phyloP scores from a whole-genome alignment of 2,797 vertebrate genomes.

The Sphaeramia orbicularis region DNA sequence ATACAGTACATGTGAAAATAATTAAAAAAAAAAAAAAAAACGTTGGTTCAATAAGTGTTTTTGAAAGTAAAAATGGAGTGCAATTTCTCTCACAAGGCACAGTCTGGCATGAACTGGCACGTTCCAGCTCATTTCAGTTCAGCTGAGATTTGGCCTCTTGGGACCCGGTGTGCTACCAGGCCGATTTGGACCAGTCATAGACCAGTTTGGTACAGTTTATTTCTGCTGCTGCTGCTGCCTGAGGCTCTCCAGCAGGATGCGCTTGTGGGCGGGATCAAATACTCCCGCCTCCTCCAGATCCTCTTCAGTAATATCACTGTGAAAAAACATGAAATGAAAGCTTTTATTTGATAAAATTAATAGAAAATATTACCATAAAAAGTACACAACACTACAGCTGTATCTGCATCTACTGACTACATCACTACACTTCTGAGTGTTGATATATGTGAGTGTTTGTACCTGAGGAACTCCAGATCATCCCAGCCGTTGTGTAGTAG shows the following conservation, averaged over 20 bases:
- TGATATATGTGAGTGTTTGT: slow-evolving; percentile 8
- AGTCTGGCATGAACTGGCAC: slow-evolving; percentile 68
- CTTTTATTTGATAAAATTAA: no score
- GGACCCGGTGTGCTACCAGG: slow-evolving; percentile 25
- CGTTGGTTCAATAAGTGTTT: slow-evolving; percentile 51
- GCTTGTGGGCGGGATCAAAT: slow-evolving; percentile 91
- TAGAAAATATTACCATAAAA: no score
- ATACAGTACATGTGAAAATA: slow-evolving; percentile 65
- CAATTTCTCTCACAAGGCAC: slow-evolving; percentile 79
- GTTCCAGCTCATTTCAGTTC: slow-evolving; percentile 58
- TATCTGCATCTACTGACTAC: no score
- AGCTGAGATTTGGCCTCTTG: slow-evolving; percentile 53
- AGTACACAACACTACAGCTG: no score
- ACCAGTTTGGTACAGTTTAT: slow-evolving; percentile 55
- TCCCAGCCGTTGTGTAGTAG: slow-evolving; percentile 98
- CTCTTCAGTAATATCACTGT: slow-evolving; percentile 96
- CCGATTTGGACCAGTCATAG: slow-evolving; percentile 44
- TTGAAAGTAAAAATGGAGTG: slow-evolving; percentile 72
- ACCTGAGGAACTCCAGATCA: slow-evolving; percentile 98
- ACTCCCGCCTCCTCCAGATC: slow-evolving; percentile 97
- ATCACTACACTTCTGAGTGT: background rate
- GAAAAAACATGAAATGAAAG: slow-evolving; percentile 9
- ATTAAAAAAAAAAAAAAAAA: no score
- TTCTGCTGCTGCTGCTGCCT: slow-evolving; percentile 85
- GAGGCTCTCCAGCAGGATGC: slow-evolving; percentile 91